Base-by-base conservation (phyloP, 2,888 invertebrate genomes). In the Standfussiana lucernea region DNA sequence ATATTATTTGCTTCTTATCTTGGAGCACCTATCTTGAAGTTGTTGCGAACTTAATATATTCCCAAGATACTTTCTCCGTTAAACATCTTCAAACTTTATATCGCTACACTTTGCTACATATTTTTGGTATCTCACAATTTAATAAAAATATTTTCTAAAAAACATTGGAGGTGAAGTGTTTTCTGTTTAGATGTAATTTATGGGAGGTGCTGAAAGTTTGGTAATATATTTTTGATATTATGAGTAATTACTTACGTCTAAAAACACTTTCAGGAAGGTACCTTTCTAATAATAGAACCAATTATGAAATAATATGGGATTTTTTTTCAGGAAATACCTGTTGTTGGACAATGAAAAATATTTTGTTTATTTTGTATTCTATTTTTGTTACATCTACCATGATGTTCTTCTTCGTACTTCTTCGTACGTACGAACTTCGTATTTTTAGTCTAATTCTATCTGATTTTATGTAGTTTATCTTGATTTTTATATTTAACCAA, bases 41-140 rank as follows among this genome's bases (percentile, higher is more conserved):
- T 90, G 85, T 90, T 89, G 84, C 85, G 83, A 92, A 92, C 89
- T 91, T 91, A 90, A 91, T 91, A 90, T 91, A 90, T 91, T 90
- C 89, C 83, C 88, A 75, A 79, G 84, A 89, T 91, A 91, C 91
- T 91, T 92, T 90, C 86, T 70, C 86, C 86, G 90, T 89, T 89
- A 89, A 90, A 88, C 88, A 90, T 89, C 89, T 89, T 85, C 85
- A 89, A 91, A 91, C 89, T 92, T 91, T 89, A 72, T 89, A 89
- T 89, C 87, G 87, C 86, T 87, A 86, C 83, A 85, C 83, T 87
- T 87, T 79, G 82, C 84, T 84, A 86, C 82, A 84, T 90, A 86
- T 87, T 87, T 89, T 86, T 87, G 84, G 82, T 87, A 86, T 87
- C 88, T 83, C 72, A 77, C 83, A 80, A 84, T 87, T 84, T 87